These are phyloP conservation scores for Climacteris rufus DNA, from an alignment of 2,113 vertebrate species.

Conservation along the genomic window DNA sequence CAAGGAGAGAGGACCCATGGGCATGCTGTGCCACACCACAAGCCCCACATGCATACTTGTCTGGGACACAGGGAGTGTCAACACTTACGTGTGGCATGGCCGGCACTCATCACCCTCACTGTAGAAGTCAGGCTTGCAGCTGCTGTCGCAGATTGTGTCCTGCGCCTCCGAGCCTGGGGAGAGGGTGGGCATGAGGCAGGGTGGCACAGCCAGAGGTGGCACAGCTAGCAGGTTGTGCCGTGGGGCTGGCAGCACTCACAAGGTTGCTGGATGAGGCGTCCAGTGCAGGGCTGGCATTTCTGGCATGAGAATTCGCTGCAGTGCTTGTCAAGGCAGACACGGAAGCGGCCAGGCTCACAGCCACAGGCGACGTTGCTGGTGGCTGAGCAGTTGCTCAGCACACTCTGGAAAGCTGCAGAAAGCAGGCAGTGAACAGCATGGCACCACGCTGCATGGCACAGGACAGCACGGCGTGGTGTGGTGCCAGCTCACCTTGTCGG, in stretches of 20 bases:
- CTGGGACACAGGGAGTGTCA: background rate
- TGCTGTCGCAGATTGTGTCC: slow-evolving; percentile 20
- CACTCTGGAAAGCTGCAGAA: slow-evolving; percentile 49
- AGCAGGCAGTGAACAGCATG: background rate
- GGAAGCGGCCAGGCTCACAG: slow-evolving; percentile 38
- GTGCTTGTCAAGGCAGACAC: accelerated
- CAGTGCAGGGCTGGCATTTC: slow-evolving; percentile 25
- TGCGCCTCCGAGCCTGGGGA: background rate
- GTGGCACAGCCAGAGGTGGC: background rate
- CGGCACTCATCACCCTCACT: background rate
- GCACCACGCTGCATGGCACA: accelerated
- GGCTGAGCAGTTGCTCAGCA: slow-evolving; percentile 51
- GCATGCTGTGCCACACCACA: accelerated
- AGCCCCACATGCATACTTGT: accelerated
- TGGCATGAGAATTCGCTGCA: background rate
- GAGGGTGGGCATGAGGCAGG: background rate
- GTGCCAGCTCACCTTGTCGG: slow-evolving; percentile 69
- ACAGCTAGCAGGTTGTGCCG: accelerated
- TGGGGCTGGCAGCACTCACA: background rate
- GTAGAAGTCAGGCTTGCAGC: slow-evolving; percentile 65
- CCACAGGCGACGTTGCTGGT: slow-evolving; percentile 40
- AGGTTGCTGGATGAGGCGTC: background rate
- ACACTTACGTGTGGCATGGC: background rate
- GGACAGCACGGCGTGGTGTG: accelerated
- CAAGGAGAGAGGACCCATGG: background rate